phyloP scores from a whole-genome alignment of 2,797 vertebrate species.

The Serranus cabrilla region DNA sequence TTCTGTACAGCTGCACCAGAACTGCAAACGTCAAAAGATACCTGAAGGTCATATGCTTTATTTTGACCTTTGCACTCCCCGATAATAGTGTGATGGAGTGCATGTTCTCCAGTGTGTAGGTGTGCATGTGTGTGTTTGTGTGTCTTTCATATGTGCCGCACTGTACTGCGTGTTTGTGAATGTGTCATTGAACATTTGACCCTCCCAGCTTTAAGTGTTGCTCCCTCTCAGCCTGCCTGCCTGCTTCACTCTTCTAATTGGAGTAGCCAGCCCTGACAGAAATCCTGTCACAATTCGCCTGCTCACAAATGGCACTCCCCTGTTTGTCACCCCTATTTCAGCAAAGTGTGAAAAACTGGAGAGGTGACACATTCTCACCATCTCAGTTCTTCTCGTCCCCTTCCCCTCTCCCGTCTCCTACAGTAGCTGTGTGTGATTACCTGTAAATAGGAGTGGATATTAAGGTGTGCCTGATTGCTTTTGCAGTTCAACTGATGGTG shows the following conservation, averaged over 20 bases:
- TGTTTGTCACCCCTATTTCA: slow-evolving; percentile 76
- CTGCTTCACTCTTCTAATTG: slow-evolving; percentile 75
- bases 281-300: slow-evolving; percentile 72
- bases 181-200: slow-evolving; percentile 70
- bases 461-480: slow-evolving; percentile 49
- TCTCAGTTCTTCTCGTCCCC: slow-evolving; percentile 46
- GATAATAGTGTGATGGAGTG: slow-evolving; percentile 2
- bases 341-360: slow-evolving; percentile 76
- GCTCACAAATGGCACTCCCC: slow-evolving; percentile 73
- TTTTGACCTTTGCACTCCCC: slow-evolving; percentile 25
- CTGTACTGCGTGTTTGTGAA: slow-evolving; percentile 17
- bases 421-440: slow-evolving; percentile 15
- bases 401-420: slow-evolving; percentile 22
- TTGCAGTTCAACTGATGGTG: slow-evolving; percentile 10
- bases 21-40: slow-evolving; percentile 4
- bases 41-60: slow-evolving; percentile 11
- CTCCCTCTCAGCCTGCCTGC: slow-evolving; percentile 56
- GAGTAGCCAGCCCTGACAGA: slow-evolving; percentile 76
- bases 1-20: neutral
- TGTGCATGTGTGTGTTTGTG: neutral
- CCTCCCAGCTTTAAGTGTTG: slow-evolving; percentile 52
- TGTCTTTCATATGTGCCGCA: slow-evolving; percentile 7
- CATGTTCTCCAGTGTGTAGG: neutral
- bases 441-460: slow-evolving; percentile 49
- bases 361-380: slow-evolving; percentile 77